Evolutionary conservation across 2,888 invertebrate species (phyloP), one percentile per base, ranked within the genome.

Genomic region (Esperia sulphurella): DNA sequence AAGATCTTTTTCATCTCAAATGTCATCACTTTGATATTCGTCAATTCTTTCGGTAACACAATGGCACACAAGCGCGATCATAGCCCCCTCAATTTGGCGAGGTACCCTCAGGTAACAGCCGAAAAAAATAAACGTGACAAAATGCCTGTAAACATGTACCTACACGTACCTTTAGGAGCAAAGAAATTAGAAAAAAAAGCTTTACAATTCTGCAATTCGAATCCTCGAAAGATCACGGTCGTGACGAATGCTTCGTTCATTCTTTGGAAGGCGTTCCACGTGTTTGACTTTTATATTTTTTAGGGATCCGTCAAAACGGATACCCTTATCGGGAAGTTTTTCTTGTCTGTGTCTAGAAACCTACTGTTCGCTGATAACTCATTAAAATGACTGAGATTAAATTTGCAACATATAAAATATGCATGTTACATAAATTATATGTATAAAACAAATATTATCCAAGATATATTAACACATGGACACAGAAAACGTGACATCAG

Each of bases 81-180:
- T 75, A 68, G 74, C 73, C 79, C 61, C 83, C 73, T 81, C 79
- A 72, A 80, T 79, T 80, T 82, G 65, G 73, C 77, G 75, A 79
- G 70, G 64, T 69, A 58, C 73, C 58, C 79, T 75, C 87, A 86
- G 87, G 85, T 86, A 86, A 81, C 72, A 61, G 53, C 50, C 54
- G 46, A 65, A 41, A 57, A 84, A 83, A 82, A 83, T 77, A 73
- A 75, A 88, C 88, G 88, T 89, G 88, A 89, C 87, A 87, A 85
- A 88, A 88, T 87, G 87, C 83, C 82, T 74, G 85, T 83, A 88
- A 88, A 88, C 88, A 89, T 79, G 83, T 89, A 87, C 87, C 88
- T 86, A 79, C 71, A 65, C 53, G 62, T 62, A 68, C 75, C 71
- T 67, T 71, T 65, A 64, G 72, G 66, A 71, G 69, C 70, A 68